A percentile compares a stretch with the other conserved stretches of the same genome.
phyloP scores from a whole-genome alignment of 92 coral and sea anemone species.

The Epizoanthus stellaris region DNA sequence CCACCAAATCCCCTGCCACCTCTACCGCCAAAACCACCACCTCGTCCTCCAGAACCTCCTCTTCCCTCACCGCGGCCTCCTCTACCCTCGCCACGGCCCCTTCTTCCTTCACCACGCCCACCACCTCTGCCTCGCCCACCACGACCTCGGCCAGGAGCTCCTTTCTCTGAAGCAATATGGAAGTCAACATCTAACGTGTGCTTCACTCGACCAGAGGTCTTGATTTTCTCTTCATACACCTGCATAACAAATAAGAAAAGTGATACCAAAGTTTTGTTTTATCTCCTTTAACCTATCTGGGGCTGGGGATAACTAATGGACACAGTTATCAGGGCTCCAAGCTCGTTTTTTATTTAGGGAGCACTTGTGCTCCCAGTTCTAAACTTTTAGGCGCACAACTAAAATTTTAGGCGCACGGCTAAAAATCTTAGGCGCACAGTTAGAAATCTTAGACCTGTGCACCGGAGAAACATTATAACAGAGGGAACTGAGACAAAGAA shows the following conservation, averaged over 20 bases:
- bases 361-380: no score
- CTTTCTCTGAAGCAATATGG: slow-evolving; percentile 69
- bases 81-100: slow-evolving; percentile 76
- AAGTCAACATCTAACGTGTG: slow-evolving; percentile 84
- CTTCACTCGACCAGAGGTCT: slow-evolving; percentile 97
- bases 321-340: background rate
- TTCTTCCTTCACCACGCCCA: slow-evolving; percentile 63
- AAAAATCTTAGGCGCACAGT: no score
- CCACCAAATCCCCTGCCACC: slow-evolving; percentile 64
- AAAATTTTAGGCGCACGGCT: no score
- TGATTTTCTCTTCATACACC: slow-evolving; percentile 91
- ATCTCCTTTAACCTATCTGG: background rate
- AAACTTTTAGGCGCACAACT: no score
- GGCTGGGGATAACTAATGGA: no score
- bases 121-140: slow-evolving; percentile 68
- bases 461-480: no score
- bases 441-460: no score
- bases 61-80: slow-evolving; percentile 73
- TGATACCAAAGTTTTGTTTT: background rate
- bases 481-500: no score
- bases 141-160: slow-evolving; percentile 52
- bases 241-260: slow-evolving; percentile 13
- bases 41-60: slow-evolving; percentile 39
- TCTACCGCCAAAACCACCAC: slow-evolving; percentile 58
- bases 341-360: no score